Evolutionary conservation across 1,140 invertebrate species (phyloP), one percentile per base, ranked within the genome.

Genomic region (Monomorium pharaonis): DNA sequence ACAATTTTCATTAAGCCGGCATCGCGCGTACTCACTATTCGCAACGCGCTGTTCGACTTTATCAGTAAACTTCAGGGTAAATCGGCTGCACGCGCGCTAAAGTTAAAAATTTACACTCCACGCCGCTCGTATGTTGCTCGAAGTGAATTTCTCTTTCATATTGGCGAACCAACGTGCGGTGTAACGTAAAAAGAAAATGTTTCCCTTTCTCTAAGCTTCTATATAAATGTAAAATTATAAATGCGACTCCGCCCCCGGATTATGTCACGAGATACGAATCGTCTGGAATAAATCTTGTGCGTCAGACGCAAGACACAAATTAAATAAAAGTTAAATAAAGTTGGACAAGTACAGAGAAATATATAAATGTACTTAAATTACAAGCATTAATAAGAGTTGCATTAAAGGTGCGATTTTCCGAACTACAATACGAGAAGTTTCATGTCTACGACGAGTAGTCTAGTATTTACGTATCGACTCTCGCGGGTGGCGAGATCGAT

Each of bases 401-500:
- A n/a, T 63, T 42, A 58, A 77, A 44, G 4, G 9, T 3, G 58
- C 16, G 42, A 63, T 47, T 77, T 63, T 44, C 24, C 42, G 30
- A 77, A 77, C 37, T 44, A 21, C 37, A 18, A 9, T 33, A n/a
- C 42, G 62, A 88, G 75, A 85, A 89, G 62, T 91, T 92, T 76
- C 76, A 81, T 69, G 80, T 91, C 87, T 86, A 89, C 77, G 88
- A 86, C 54, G 91, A 89, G 90, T 90, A 86, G 86, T 90, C 84
- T 89, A 90, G 85, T 91, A 91, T 88, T 92, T 90, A 75, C 83
- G 90, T 86, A 87, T 91, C 42, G 86, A 88, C 30, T 86, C 86
- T 65, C 89, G 89, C 60, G 87, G 72, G 85, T 92, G 92, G 86
- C 62, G 89, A 86, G 92, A 92, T 91, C 89, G 92, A 90, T 90